Base-by-base conservation (phyloP, 2,888 invertebrate species). In the Plagodis pulveraria region DNA sequence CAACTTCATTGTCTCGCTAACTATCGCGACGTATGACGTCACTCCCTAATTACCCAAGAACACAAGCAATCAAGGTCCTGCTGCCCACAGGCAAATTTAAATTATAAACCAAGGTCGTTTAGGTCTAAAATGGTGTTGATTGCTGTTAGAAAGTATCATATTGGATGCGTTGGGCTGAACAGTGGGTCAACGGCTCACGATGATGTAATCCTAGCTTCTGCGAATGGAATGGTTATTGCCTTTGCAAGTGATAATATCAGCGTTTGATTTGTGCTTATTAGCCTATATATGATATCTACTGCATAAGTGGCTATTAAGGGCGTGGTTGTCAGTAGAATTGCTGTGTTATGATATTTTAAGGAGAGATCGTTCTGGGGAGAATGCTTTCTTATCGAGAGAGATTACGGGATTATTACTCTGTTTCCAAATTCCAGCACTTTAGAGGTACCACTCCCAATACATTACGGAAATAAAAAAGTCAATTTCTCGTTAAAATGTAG, bases 1-100 rank as follows among this genome's bases (percentile, higher is more conserved):
- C 41, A 11, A 11, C n/a, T 43, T 12, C 12, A 35, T 8, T 35
- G 35, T 10, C 35, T 35, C 12, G 6, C 22, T 44, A 40, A 40
- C n/a, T n/a, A 40, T 49, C 22, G 12, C 10, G 49, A 50, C 53
- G 50, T 22, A 53, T 58, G 58, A 57, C 59, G 66, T 67, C 50
- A 56, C 47, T 49, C 58, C 62, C 55, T 69, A 67, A 66, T 67
- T 63, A 62, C 63, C 12, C 56, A 52, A 52, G 46, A 49, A 50
- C 43, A 52, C 54, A 22, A 46, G 43, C 61, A 56, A 58, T 40
- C 33, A 54, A 44, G 50, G 53, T 33, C 48, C 41, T 12, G 35
- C 45, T 12, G 11, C 34, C 52, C 32, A 47, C 52, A 42, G 35
- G 5, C 35, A 35, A 44, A 49, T 48, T 33, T 52, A 12, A 48